phyloP scores from a whole-genome alignment of 2,113 vertebrate genomes.

The Percina caprodes region DNA sequence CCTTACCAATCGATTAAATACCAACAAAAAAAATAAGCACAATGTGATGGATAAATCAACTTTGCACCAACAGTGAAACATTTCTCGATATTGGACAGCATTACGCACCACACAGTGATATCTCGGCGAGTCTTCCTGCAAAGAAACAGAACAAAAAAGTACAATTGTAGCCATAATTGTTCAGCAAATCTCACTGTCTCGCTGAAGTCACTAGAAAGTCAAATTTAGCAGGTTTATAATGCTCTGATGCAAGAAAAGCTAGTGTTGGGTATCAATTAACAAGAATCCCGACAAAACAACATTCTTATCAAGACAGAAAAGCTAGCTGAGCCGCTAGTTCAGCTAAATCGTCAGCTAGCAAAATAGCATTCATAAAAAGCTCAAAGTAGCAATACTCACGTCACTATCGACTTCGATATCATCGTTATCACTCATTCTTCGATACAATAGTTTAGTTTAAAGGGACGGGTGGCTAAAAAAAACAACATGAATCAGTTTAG shows the following conservation, averaged over 20 bases:
- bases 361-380: slow-evolving; percentile 39
- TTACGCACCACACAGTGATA: slow-evolving; percentile 86
- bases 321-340: slow-evolving; percentile 68
- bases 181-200: slow-evolving; percentile 49
- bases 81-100: slow-evolving; percentile 61
- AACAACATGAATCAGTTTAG: slow-evolving; percentile 78
- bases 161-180: slow-evolving; percentile 79
- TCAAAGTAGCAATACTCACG: slow-evolving; percentile 85
- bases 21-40: neutral
- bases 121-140: slow-evolving; percentile 85
- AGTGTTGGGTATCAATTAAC: slow-evolving; percentile 10
- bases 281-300: slow-evolving; percentile 30
- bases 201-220: slow-evolving; percentile 49
- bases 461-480: slow-evolving; percentile 74
- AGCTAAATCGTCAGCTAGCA: slow-evolving; percentile 59
- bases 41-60: slow-evolving; percentile 24
- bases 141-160: slow-evolving; percentile 83
- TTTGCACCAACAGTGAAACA: slow-evolving; percentile 45
- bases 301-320: slow-evolving; percentile 32
- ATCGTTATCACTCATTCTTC: slow-evolving; percentile 99
- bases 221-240: neutral
- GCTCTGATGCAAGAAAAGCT: neutral
- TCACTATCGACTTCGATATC: slow-evolving; percentile 99
- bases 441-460: slow-evolving; percentile 71
- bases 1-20: slow-evolving; percentile 7